A percentile compares a stretch with the other conserved stretches of the same genome.
Evolutionary conservation across 1,140 invertebrate genomes (phyloP).

Genomic region (Reticulitermes speratus): DNA sequence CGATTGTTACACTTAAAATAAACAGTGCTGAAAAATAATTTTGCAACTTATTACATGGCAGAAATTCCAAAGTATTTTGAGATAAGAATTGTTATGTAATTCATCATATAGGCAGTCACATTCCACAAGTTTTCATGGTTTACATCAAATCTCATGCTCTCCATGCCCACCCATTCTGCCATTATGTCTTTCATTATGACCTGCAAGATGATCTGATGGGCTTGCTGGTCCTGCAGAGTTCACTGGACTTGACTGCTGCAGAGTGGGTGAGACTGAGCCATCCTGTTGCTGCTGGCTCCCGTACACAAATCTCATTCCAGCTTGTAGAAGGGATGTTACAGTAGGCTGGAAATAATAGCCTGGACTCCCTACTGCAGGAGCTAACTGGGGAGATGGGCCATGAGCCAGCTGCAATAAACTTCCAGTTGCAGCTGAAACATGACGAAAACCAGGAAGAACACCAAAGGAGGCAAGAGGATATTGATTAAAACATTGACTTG

Average conservation of each 20-base stretch:
- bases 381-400: conserved; percentile 7
- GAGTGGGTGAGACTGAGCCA: not conserved
- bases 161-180: not conserved
- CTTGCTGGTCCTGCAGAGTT: not conserved
- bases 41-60: not conserved
- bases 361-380: not conserved
- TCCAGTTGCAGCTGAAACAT: conserved; percentile 46
- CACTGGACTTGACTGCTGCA: not conserved
- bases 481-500: conserved; percentile 1
- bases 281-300: conserved; percentile 10
- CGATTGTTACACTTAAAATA: not conserved
- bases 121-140: not conserved
- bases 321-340: conserved; percentile 28
- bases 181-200: not conserved
- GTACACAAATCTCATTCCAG: conserved; percentile 32
- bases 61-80: not conserved
- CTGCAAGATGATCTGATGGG: not conserved
- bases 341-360: conserved; percentile 32
- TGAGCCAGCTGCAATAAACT: conserved; percentile 31
- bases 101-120: not conserved
- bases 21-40: not conserved
- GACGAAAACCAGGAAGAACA: conserved; percentile 47
- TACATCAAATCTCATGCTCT: not conserved
- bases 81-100: not conserved
- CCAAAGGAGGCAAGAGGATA: conserved; percentile 39